Evolutionary conservation across 2,113 vertebrate species (phyloP), one percentile per base, ranked within the genome.

Genomic region (Varanus komodoensis): DNA sequence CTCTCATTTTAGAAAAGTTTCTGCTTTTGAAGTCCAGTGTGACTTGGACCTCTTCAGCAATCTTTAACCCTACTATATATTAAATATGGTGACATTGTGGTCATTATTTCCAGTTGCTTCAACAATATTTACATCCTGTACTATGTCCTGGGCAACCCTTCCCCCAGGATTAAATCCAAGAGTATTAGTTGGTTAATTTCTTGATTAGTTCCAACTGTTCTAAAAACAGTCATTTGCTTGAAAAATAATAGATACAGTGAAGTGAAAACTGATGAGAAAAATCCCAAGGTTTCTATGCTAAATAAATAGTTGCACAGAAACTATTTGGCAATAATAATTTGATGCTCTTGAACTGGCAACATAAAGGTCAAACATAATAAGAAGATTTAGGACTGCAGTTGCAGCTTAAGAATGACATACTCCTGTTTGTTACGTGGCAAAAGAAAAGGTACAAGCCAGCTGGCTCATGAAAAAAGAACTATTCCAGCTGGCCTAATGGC

Each of bases 401-500:
- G 52, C 84, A 92, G 90, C 92, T 95, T 78, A 92, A 75, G 54
- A 83, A 92, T 94, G 89, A 92, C 89, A 94, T 92, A 92, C 93
- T 95, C 93, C 4, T 0, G 87, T 82, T 74, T 90, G 86, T 73
- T 90, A 93, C 89, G 92, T 92, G 91, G 93, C 89, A 94, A 89
- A 25, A 93, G 73, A 61, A 83, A 85, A 86, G 25, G 7, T 92
- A 86, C 64, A 79, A 88, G 93, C 93, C 95, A 96, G 82, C 93
- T 96, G 95, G 92, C 89, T 95, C n/a, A 0, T 19, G 21, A n/a
- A 82, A 32, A 23, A 57, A 84, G 86, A 57, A 84, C 92, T 44
- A 8, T 90, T 92, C 94, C 95, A 96, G 90, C 89, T 95, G 93
- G 95, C 93, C 86, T 86, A 90, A 86, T 73, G 91, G 3, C 1